Evolutionary conservation across 2,888 invertebrate species (phyloP).

Genomic region (Cremastobaeus sp.): DNA sequence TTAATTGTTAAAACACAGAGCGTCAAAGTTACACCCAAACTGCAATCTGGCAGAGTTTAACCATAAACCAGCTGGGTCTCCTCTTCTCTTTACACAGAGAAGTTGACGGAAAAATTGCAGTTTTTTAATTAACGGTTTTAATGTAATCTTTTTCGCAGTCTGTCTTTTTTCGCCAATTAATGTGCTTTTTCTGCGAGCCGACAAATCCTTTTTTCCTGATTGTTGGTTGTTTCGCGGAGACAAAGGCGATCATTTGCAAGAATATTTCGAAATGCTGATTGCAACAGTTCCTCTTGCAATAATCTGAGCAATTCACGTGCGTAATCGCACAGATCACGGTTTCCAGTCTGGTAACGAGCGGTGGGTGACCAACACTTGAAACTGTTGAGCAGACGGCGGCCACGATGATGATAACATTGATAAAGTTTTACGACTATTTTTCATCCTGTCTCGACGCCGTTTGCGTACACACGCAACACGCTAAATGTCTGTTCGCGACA

Average conservation of each 20-base stretch:
- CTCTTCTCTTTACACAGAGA: too few species aligned
- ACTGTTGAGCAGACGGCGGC: conserved; percentile 69
- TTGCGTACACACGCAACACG: conserved; percentile 15
- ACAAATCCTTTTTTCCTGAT: too few species aligned
- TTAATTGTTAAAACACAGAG: conserved; percentile 42
- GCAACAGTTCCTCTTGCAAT: conserved; percentile 13
- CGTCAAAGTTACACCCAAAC: too few species aligned
- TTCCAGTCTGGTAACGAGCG: conserved; percentile 68
- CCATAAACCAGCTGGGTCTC: too few species aligned
- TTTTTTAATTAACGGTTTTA: too few species aligned
- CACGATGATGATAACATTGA: conserved; percentile 72
- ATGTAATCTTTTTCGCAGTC: too few species aligned
- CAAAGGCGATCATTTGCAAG: too few species aligned
- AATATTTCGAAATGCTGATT: conserved; percentile 16
- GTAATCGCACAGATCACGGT: conserved; percentile 41
- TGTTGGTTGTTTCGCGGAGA: too few species aligned
- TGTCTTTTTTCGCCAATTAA: too few species aligned
- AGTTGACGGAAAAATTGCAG: too few species aligned
- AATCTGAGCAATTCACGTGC: conserved; percentile 14
- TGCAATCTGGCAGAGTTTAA: too few species aligned
- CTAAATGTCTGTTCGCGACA: conserved; percentile 10
- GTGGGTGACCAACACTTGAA: conserved; percentile 68
- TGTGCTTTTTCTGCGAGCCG: too few species aligned
- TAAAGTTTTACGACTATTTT: conserved; percentile 73
- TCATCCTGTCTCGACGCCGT: conserved; percentile 69